Percentiles rank a stretch among this genome's conserved stretches.
Evolutionary conservation across 1,140 invertebrate species (phyloP).

Genomic region (Drosophila orena): DNA sequence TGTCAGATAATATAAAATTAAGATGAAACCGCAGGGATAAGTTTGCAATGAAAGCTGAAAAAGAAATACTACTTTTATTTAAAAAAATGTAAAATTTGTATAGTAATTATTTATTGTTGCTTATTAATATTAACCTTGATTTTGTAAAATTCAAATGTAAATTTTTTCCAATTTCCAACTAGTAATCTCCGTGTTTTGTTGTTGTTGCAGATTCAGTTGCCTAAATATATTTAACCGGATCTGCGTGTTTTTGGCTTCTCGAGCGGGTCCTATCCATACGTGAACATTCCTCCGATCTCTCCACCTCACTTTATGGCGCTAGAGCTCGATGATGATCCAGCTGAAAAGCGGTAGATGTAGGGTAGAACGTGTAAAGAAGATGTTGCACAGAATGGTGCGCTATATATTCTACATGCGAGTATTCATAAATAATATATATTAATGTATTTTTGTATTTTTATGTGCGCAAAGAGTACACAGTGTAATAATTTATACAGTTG

Average conservation of each 20-base stretch:
- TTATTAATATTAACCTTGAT: neutral
- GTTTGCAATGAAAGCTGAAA: constrained; percentile 57
- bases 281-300: constrained; percentile 13
- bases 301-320: constrained; percentile 41
- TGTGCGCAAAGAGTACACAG: constrained; percentile 82
- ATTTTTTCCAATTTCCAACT: no score
- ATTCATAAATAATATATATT: constrained; percentile 84
- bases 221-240: neutral
- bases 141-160: neutral
- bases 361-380: constrained; percentile 20
- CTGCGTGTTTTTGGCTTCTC: neutral
- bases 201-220: no score
- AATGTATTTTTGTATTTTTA: constrained; percentile 84
- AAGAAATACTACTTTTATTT: constrained; percentile 19
- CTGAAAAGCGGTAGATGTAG: constrained; percentile 28
- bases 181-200: no score
- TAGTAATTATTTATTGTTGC: no score
- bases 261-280: neutral
- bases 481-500: constrained; percentile 84
- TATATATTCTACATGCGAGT: constrained; percentile 53
- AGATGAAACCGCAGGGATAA: constrained; percentile 62
- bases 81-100: no score
- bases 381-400: constrained; percentile 31
- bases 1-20: constrained; percentile 77
- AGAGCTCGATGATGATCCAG: constrained; percentile 43